phyloP scores from a whole-genome alignment of 1,140 invertebrate species.

The Goniozus legneri region DNA sequence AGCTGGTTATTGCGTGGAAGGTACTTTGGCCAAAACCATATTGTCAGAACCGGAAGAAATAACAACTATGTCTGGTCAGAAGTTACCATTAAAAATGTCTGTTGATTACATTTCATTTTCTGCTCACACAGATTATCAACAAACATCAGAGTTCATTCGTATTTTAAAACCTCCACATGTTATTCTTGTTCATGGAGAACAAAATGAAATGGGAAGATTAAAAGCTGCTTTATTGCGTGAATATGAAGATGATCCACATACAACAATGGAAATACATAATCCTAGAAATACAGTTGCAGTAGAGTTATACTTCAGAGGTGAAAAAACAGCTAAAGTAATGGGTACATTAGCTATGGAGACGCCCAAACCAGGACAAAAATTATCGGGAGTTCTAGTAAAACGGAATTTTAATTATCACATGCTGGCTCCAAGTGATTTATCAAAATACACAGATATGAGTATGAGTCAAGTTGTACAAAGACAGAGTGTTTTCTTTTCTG shows the following conservation, averaged over 20 bases:
- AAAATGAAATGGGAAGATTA: constrained; percentile 96
- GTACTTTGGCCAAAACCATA: constrained; percentile 95
- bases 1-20: constrained; percentile 98
- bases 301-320: constrained; percentile 90
- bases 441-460: constrained; percentile 94
- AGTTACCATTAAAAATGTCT: constrained; percentile 93
- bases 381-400: constrained; percentile 95
- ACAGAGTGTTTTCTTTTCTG: constrained; percentile 83
- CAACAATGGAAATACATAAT: constrained; percentile 90
- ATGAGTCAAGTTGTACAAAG: constrained; percentile 90
- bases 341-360: constrained; percentile 82
- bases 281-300: constrained; percentile 94
- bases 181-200: constrained; percentile 96
- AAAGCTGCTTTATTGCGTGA: constrained; percentile 92
- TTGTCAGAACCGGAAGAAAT: constrained; percentile 98
- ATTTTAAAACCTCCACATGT: constrained; percentile 93
- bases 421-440: constrained; percentile 83
- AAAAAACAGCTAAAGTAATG: constrained; percentile 98
- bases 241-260: constrained; percentile 86
- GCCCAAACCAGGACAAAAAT: constrained; percentile 70
- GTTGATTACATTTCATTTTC: constrained; percentile 99
- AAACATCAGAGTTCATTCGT: constrained; percentile 96
- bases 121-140: constrained; percentile 98
- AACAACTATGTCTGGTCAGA: constrained; percentile 90
- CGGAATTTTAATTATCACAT: constrained; percentile 98